A percentile compares a stretch with the other conserved stretches of the same genome.
Evolutionary conservation across 2,888 invertebrate genomes (phyloP).

Genomic region (Eupeodes luniger): DNA sequence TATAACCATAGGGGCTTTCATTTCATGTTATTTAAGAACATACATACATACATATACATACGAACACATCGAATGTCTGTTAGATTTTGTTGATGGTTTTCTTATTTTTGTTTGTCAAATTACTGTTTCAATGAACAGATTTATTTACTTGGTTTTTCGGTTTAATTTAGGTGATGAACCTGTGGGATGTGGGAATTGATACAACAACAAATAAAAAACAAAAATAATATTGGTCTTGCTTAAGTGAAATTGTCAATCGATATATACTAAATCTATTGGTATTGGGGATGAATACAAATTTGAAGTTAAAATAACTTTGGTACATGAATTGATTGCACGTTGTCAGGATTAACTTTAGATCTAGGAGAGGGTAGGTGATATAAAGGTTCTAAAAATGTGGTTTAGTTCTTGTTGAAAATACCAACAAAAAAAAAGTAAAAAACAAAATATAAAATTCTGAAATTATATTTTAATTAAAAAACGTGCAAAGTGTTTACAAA

Average conservation of each 20-base stretch:
- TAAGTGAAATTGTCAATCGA: constrained; percentile 5
- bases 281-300: neutral
- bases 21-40: neutral
- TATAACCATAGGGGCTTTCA: too few relatives aligned
- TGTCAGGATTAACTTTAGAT: too few relatives aligned
- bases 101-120: constrained; percentile 4
- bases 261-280: neutral
- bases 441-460: too few relatives aligned
- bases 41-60: neutral
- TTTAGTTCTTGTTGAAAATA: too few relatives aligned
- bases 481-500: too few relatives aligned
- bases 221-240: neutral
- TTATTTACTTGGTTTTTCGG: constrained; percentile 9
- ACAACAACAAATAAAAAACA: too few relatives aligned
- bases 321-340: too few relatives aligned
- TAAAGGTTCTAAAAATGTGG: too few relatives aligned
- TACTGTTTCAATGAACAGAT: neutral
- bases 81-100: neutral
- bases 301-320: neutral
- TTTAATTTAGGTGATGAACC: neutral
- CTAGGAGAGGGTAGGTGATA: too few relatives aligned
- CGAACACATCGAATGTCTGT: neutral
- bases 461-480: too few relatives aligned
- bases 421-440: too few relatives aligned
- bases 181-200: neutral